Evolutionary conservation across 2,888 invertebrate species (phyloP).

Genomic region (Eupithecia vulgata): DNA sequence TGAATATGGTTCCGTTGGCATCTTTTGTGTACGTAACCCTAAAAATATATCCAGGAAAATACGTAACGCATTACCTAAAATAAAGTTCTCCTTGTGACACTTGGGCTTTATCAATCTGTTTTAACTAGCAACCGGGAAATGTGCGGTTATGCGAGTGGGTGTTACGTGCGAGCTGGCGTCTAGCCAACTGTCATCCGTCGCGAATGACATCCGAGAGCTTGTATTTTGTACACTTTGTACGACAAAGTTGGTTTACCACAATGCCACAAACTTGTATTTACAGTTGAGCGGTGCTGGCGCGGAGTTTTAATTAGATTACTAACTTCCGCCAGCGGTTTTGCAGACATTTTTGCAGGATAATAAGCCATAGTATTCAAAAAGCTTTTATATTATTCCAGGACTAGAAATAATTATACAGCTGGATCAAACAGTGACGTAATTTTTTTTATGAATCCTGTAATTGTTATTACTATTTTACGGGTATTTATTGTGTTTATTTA

Average conservation of each 20-base stretch:
- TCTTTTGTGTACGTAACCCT: neutral
- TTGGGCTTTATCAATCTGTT: conserved; percentile 81
- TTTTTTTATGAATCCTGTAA: too few species aligned
- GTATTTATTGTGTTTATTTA: too few species aligned
- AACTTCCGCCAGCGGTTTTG: neutral
- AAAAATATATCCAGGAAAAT: neutral
- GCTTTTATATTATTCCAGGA: too few species aligned
- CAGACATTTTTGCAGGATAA: neutral
- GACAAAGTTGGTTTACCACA: neutral
- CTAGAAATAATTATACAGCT: too few species aligned
- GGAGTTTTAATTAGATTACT: neutral
- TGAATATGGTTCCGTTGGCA: neutral
- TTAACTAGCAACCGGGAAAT: conserved; percentile 69
- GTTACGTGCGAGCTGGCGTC: conserved; percentile 37
- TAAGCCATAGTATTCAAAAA: too few species aligned
- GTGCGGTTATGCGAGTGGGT: conserved; percentile 46
- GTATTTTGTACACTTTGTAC: conserved; percentile 8
- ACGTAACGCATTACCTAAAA: conserved; percentile 55
- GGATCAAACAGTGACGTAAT: too few species aligned
- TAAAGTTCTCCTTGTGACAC: conserved; percentile 75
- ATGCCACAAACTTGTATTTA: conserved; percentile 5
- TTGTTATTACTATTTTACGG: too few species aligned
- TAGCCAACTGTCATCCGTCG: conserved; percentile 51
- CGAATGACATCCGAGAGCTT: conserved; percentile 23
- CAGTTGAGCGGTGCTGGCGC: neutral